Percentiles rank a stretch among this genome's conserved stretches.
Evolutionary conservation across 2,888 invertebrate species (phyloP).

Genomic region (Andrena trimmerana): DNA sequence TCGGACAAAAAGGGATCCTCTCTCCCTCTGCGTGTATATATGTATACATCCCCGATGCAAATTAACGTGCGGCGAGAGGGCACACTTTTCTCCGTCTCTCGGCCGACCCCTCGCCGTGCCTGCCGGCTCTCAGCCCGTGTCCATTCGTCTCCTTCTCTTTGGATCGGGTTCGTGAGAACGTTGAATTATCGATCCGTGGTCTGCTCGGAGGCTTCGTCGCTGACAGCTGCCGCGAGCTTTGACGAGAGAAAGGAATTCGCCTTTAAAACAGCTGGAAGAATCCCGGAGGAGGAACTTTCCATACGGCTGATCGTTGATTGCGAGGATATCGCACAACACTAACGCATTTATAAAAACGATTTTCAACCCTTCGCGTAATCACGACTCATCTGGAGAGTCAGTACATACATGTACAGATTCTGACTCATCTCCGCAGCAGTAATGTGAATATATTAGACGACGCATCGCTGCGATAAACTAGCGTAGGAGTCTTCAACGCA

Average conservation of each 20-base stretch:
- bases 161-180: constrained; percentile 53
- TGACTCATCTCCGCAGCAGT: no score
- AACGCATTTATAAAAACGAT: no score
- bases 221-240: constrained; percentile 49
- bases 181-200: constrained; percentile 68
- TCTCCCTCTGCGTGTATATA: background rate
- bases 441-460: no score
- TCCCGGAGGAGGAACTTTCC: background rate
- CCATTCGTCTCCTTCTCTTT: constrained; percentile 52
- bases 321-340: no score
- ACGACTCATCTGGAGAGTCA: no score
- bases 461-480: no score
- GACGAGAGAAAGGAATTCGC: constrained; percentile 44
- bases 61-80: constrained; percentile 54
- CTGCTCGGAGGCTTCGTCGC: constrained; percentile 39
- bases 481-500: no score
- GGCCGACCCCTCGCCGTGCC: constrained; percentile 13
- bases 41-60: constrained; percentile 61
- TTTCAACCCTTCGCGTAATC: no score
- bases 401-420: no score
- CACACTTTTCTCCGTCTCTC: constrained; percentile 33
- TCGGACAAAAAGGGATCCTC: constrained; percentile 50
- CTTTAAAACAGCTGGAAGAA: constrained; percentile 14
- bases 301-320: no score
- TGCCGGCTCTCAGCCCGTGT: constrained; percentile 18